phyloP scores from a whole-genome alignment of 2,888 invertebrate genomes.

The Hipparchia sbordonii region DNA sequence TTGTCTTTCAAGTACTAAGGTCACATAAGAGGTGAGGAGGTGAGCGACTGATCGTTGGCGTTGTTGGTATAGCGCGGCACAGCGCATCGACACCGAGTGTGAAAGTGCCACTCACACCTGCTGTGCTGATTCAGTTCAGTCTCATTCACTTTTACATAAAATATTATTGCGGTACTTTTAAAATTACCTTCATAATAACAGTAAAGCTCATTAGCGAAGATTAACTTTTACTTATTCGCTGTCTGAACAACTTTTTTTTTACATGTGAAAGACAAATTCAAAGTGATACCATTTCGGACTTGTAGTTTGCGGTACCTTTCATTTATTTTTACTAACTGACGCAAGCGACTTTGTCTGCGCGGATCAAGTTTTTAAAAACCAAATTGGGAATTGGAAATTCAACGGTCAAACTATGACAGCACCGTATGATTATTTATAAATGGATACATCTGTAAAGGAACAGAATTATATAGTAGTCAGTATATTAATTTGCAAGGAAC shows the following conservation, averaged over 20 bases:
- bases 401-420: no score
- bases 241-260: neutral
- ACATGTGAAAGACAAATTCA: neutral
- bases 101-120: constrained; percentile 72
- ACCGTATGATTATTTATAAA: no score
- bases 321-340: no score
- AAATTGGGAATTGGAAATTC: no score
- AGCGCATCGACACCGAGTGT: constrained; percentile 52
- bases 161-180: constrained; percentile 47
- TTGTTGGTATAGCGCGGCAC: constrained; percentile 32
- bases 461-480: no score
- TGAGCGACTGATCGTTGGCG: constrained; percentile 3
- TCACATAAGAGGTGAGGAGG: neutral
- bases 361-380: no score
- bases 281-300: neutral
- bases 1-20: constrained; percentile 21
- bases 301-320: neutral
- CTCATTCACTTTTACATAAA: constrained; percentile 66
- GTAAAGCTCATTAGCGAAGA: constrained; percentile 21
- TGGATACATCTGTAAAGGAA: no score
- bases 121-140: constrained; percentile 59
- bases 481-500: no score
- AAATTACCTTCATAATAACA: constrained; percentile 26
- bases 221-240: constrained; percentile 14
- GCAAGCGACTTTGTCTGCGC: no score